Evolutionary conservation across 2,888 invertebrate species (phyloP).

Genomic region (Orgyia antiqua): DNA sequence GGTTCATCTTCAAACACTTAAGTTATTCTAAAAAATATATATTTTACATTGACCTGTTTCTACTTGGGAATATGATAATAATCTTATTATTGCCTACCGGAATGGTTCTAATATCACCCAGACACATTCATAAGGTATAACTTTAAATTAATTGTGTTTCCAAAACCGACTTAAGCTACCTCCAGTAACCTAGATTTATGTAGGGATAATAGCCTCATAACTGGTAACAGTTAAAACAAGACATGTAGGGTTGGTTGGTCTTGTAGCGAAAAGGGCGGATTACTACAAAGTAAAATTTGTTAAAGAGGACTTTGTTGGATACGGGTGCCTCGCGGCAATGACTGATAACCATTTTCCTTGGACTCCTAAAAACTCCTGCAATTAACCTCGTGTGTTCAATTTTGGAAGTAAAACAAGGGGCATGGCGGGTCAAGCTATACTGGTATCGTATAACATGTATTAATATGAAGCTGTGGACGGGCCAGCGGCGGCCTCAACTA

Average conservation of each 20-base stretch:
- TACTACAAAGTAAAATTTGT: constrained; percentile 73
- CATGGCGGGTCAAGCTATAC: constrained; percentile 25
- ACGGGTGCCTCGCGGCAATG: constrained; percentile 59
- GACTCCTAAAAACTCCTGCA: constrained; percentile 21
- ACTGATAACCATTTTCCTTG: constrained; percentile 28
- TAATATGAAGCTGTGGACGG: constrained; percentile 53
- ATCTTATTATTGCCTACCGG: too few species aligned
- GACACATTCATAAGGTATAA: constrained; percentile 41
- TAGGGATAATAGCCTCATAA: constrained; percentile 66
- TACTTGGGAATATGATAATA: too few species aligned
- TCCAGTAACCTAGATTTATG: constrained; percentile 67
- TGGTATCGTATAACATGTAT: constrained; percentile 44
- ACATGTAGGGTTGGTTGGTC: constrained; percentile 51
- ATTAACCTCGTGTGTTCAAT: neutral
- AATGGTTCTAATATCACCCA: constrained; percentile 12
- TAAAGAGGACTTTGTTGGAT: constrained; percentile 58
- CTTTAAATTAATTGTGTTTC: constrained; percentile 54
- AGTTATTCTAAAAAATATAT: too few species aligned
- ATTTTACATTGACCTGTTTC: too few species aligned
- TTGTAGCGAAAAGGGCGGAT: constrained; percentile 64
- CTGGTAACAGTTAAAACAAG: constrained; percentile 55
- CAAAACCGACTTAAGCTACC: constrained; percentile 47
- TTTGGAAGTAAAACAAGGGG: constrained; percentile 4
- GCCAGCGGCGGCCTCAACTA: constrained; percentile 60
- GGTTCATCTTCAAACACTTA: too few species aligned